These are phyloP conservation scores for Sycophaga agraensis DNA, from an alignment of 1,140 invertebrate species.

Conservation along the genomic window DNA sequence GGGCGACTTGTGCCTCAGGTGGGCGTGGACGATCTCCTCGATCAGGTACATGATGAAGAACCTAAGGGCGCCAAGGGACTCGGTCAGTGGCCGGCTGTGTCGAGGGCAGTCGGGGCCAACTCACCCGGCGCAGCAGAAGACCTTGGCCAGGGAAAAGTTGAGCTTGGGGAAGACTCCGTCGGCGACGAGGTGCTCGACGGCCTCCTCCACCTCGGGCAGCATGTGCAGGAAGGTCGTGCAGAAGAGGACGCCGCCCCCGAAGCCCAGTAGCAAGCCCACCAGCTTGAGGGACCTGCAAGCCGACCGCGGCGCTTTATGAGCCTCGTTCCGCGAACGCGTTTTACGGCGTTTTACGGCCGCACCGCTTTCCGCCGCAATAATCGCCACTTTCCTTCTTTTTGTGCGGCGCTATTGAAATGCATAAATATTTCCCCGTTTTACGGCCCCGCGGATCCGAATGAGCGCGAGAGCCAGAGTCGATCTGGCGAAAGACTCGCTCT, in stretches of 20 bases:
- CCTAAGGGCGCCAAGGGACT: slow-evolving; percentile 46
- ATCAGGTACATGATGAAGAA: slow-evolving; percentile 86
- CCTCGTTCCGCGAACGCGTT: no score
- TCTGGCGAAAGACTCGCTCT: no score
- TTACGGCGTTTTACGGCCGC: no score
- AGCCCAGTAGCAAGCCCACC: slow-evolving; percentile 71
- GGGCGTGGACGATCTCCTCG: slow-evolving; percentile 78
- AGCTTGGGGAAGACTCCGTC: slow-evolving; percentile 54
- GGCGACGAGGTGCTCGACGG: slow-evolving; percentile 62
- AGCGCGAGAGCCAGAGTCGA: no score
- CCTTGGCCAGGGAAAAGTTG: slow-evolving; percentile 69
- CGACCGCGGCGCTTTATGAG: no score
- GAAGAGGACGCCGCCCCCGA: slow-evolving; percentile 88
- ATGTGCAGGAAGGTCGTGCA: slow-evolving; percentile 89
- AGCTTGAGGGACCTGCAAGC: slow-evolving; percentile 53
- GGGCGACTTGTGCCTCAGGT: slow-evolving; percentile 55
- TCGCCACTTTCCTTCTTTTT: no score
- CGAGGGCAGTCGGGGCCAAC: slow-evolving; percentile 1
- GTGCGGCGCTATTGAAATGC: no score
- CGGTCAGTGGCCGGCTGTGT: no score
- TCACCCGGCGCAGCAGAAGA: slow-evolving; percentile 67
- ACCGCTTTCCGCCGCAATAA: no score
- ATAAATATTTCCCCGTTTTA: no score
- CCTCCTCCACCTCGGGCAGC: slow-evolving; percentile 82
- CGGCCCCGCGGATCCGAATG: no score